Evolutionary conservation across 1,140 invertebrate species (phyloP).

Genomic region (Dendroctonus valens): DNA sequence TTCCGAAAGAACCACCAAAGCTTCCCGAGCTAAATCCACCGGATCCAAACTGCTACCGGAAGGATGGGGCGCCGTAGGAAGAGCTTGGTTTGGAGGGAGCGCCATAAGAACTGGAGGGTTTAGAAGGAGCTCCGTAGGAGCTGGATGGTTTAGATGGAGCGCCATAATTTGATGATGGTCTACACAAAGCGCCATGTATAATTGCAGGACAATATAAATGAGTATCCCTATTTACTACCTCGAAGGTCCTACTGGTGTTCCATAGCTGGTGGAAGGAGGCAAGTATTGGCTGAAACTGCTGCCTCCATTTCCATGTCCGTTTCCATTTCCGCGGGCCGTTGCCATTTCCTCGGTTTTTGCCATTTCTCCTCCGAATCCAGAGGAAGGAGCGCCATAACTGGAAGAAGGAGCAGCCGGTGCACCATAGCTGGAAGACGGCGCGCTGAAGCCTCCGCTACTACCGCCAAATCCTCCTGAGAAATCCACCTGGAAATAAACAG

Average conservation of each 20-base stretch:
- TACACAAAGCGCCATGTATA: neutral
- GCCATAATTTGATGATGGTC: constrained; percentile 39
- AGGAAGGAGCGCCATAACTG: constrained; percentile 48
- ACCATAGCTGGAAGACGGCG: constrained; percentile 43
- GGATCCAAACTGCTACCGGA: constrained; percentile 26
- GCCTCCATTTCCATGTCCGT: constrained; percentile 23
- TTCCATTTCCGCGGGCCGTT: constrained; percentile 2
- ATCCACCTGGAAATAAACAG: constrained; percentile 11
- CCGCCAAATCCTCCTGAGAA: constrained; percentile 19
- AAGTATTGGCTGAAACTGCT: constrained; percentile 49
- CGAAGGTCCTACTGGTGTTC: constrained; percentile 38
- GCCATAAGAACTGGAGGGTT: constrained; percentile 52
- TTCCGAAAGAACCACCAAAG: constrained; percentile 29
- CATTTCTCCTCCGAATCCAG: constrained; percentile 22
- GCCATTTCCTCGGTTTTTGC: constrained; percentile 12
- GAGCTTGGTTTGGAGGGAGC: constrained; percentile 44
- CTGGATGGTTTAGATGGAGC: constrained; percentile 40
- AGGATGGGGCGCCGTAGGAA: constrained; percentile 52
- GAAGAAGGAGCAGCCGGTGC: constrained; percentile 41
- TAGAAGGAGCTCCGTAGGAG: constrained; percentile 45
- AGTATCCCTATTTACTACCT: constrained; percentile 17
- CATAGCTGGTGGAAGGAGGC: constrained; percentile 41
- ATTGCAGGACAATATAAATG: constrained; percentile 46
- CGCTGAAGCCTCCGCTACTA: constrained; percentile 12
- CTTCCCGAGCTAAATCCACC: constrained; percentile 50